Evolutionary conservation across 2,113 vertebrate genomes (phyloP).

Genomic region (Petrocephalus microphthalmus): DNA sequence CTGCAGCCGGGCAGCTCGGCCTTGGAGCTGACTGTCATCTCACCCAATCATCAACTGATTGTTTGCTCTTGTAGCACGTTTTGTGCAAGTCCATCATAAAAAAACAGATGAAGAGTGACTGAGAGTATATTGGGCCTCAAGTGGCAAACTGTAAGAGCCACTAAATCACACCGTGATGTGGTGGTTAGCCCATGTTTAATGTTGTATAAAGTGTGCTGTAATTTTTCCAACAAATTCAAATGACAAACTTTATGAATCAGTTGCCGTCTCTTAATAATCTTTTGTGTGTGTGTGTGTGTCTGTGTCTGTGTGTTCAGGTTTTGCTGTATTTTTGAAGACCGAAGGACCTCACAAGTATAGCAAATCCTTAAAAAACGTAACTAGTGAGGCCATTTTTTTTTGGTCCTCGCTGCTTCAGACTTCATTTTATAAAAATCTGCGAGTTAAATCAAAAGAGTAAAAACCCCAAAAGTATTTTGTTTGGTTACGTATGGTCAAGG

Average conservation of each 20-base stretch:
- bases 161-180: neutral
- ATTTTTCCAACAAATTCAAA: neutral
- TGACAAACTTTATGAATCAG: neutral
- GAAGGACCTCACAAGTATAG: too few species aligned
- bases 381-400: too few species aligned
- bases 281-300: neutral
- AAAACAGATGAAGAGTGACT: neutral
- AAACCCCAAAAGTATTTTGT: too few species aligned
- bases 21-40: neutral
- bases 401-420: too few species aligned
- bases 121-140: neutral
- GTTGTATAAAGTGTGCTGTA: neutral
- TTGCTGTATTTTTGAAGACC: too few species aligned
- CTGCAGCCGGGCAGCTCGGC: neutral
- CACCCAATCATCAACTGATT: neutral
- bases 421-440: too few species aligned
- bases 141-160: neutral
- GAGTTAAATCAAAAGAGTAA: too few species aligned
- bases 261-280: neutral
- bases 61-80: neutral
- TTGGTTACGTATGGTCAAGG: too few species aligned
- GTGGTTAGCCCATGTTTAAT: neutral
- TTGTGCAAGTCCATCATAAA: neutral
- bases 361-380: too few species aligned
- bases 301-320: neutral